Conservation (phyloP, 2,888 invertebrate genomes). For the Cantharis nigra region DNA sequence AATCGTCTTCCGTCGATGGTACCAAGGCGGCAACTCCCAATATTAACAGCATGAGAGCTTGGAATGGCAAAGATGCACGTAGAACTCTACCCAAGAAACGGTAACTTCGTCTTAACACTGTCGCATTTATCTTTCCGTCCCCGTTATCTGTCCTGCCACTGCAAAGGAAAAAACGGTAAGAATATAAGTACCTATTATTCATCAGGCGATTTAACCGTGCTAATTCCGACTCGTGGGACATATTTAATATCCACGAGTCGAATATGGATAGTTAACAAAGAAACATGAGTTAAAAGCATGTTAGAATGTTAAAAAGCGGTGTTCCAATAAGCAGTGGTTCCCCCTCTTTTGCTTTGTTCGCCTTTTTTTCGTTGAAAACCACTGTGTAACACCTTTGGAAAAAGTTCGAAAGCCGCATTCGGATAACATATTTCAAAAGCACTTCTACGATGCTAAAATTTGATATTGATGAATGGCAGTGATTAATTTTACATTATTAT, state of each 20-base stretch:
- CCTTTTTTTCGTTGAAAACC: neutral
- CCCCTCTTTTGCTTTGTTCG: constrained; percentile 7
- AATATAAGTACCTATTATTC: neutral
- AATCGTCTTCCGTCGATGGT: constrained; percentile 85
- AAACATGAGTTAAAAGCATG: neutral
- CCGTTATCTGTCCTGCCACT: constrained; percentile 59
- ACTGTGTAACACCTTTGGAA: neutral
- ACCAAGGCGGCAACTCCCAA: constrained; percentile 92
- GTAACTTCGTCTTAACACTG: constrained; percentile 74
- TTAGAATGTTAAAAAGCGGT: neutral
- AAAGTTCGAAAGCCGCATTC: neutral
- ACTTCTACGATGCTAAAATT: too few species aligned
- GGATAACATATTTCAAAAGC: too few species aligned
- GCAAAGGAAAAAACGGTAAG: constrained; percentile 38
- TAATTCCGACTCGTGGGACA: neutral
- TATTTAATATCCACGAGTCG: neutral
- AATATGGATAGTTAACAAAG: neutral
- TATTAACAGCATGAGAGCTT: constrained; percentile 89
- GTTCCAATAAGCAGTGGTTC: neutral
- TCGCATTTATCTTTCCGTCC: constrained; percentile 59
- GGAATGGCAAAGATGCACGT: constrained; percentile 90
- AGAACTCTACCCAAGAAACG: constrained; percentile 88
- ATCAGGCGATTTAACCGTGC: neutral
- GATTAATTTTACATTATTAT: too few species aligned
- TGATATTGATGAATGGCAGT: too few species aligned